These are phyloP conservation scores for Etia nguti DNA, from an alignment of 2,113 vertebrate genomes.

Conservation along the genomic window DNA sequence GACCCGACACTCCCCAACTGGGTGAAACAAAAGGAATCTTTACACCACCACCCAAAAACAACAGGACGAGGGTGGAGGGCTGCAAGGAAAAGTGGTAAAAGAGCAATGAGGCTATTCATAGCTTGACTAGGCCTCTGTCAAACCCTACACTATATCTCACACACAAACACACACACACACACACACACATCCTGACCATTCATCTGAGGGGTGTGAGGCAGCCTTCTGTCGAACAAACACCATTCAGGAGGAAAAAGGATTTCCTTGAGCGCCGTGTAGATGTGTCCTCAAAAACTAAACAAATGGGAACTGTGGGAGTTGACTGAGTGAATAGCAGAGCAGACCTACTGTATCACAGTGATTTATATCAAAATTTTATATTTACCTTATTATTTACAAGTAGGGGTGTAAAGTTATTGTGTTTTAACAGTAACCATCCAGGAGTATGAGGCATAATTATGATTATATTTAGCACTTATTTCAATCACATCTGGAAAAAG, in stretches of 20 bases:
- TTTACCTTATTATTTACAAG: background rate
- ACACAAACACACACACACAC: background rate
- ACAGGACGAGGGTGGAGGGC: constrained; percentile 32
- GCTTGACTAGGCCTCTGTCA: constrained; percentile 3
- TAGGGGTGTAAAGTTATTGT: background rate
- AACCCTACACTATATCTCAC: background rate
- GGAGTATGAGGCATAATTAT: background rate
- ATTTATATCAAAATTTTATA: background rate
- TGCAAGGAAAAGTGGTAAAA: constrained; percentile 22
- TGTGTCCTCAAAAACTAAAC: constrained; percentile 4
- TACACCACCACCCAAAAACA: background rate
- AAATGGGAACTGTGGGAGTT: constrained; percentile 5
- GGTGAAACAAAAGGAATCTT: background rate
- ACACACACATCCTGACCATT: background rate
- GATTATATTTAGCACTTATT: background rate
- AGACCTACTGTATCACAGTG: background rate
- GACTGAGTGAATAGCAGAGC: background rate
- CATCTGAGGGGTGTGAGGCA: background rate
- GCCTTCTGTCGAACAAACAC: background rate
- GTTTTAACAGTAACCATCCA: background rate
- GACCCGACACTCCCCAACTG: background rate
- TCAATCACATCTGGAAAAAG: background rate
- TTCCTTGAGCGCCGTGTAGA: constrained; percentile 24
- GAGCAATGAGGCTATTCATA: constrained; percentile 46
- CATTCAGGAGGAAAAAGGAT: constrained; percentile 41